These are phyloP conservation scores for Hozukius guyotensis DNA, from an alignment of 2,797 vertebrate species.

Conservation along the genomic window DNA sequence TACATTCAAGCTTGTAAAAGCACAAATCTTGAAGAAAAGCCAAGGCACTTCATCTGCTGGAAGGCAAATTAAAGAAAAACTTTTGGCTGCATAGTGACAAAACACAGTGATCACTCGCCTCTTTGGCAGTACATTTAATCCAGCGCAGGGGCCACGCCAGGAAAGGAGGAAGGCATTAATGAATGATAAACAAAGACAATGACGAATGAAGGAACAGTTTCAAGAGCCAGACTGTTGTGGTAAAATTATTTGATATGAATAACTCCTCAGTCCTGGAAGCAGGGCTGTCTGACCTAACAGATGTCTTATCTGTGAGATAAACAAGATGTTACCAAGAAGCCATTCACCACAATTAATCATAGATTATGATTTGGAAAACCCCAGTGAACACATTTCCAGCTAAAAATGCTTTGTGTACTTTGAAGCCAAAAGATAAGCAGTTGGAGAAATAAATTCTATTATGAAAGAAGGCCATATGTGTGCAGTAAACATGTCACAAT, in stretches of 20 bases:
- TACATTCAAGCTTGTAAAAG: not conserved
- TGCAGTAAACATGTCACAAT: not conserved
- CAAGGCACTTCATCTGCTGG: not conserved
- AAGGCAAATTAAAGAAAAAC: not conserved
- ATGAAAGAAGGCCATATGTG: not conserved
- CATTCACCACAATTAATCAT: not conserved
- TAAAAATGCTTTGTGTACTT: not conserved
- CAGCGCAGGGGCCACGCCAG: not conserved
- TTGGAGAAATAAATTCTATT: accelerated
- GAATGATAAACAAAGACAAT: not conserved
- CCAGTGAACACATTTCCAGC: not conserved
- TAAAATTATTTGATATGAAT: not conserved
- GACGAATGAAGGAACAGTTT: not conserved
- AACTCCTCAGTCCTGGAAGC: not conserved
- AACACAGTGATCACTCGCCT: not conserved
- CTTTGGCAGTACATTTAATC: constrained; percentile 13
- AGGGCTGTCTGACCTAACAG: not conserved
- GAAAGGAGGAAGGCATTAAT: not conserved
- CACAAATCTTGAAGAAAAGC: not conserved
- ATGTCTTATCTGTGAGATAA: constrained; percentile 8
- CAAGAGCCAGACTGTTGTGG: not conserved
- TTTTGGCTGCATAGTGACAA: not conserved
- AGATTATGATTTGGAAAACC: not conserved
- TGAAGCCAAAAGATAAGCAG: not conserved
- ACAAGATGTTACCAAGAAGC: not conserved